Conservation (phyloP, 2,113 vertebrate species). For the Apodemus sylvaticus region DNA sequence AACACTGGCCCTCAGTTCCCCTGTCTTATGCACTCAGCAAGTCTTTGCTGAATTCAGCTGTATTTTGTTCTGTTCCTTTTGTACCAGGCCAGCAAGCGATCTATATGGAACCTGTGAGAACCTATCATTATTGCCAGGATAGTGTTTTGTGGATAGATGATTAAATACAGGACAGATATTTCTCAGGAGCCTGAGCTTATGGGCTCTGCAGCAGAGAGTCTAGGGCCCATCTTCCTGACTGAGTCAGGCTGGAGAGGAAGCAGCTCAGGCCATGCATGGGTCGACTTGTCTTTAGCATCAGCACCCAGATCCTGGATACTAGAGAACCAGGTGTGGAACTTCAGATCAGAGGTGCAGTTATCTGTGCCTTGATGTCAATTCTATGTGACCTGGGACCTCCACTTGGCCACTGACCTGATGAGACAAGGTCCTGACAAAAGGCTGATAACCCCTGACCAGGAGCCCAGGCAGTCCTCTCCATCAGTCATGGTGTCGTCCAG, state of each 20-base stretch:
- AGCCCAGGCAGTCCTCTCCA: background rate
- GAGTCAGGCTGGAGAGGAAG: background rate
- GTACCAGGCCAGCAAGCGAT: background rate
- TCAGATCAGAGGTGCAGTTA: background rate
- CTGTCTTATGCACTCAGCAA: background rate
- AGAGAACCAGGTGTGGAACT: background rate
- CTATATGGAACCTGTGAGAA: background rate
- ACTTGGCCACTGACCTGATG: background rate
- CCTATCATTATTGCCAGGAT: background rate
- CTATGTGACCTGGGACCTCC: background rate
- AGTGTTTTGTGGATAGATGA: background rate
- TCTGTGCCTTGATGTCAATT: too few species aligned
- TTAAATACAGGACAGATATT: background rate
- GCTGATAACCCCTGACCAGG: background rate
- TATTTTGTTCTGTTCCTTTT: background rate
- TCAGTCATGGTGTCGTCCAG: rapidly evolving
- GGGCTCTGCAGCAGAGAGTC: background rate
- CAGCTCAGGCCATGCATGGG: background rate
- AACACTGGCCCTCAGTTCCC: background rate
- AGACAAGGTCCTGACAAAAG: background rate
- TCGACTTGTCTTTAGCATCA: background rate
- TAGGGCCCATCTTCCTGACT: background rate
- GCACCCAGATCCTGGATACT: background rate
- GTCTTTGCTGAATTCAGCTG: background rate
- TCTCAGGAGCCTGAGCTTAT: background rate